Conservation (phyloP, 2,797 vertebrate species). For the Chelidonichthys spinosus region DNA sequence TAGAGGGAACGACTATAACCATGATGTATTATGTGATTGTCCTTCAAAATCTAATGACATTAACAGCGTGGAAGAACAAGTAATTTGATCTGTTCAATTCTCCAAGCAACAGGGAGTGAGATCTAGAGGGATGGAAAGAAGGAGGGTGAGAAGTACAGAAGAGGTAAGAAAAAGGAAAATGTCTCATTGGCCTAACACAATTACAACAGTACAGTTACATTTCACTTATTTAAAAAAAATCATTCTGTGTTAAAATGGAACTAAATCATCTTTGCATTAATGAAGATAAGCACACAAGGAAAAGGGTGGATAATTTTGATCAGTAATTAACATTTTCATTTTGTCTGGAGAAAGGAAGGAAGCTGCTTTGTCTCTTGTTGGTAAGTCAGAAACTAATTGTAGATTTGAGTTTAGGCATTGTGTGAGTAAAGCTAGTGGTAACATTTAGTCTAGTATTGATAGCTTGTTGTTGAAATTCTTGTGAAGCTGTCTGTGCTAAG, state of each 20-base stretch:
- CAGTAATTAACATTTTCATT: not conserved
- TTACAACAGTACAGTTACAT: not conserved
- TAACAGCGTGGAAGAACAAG: constrained; percentile 68
- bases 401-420: too few relatives aligned
- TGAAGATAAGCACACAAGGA: not conserved
- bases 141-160: not conserved
- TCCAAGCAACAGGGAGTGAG: constrained; percentile 59
- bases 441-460: too few relatives aligned
- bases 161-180: not conserved
- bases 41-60: constrained; percentile 66
- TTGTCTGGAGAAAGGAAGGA: too few relatives aligned
- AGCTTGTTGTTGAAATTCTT: too few relatives aligned
- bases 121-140: constrained; percentile 25
- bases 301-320: not conserved
- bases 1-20: constrained; percentile 47
- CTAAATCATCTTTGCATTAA: not conserved
- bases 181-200: not conserved
- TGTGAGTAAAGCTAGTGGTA: too few relatives aligned
- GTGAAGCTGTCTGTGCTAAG: too few relatives aligned
- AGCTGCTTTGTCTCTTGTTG: too few relatives aligned
- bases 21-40: constrained; percentile 58
- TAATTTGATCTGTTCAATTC: constrained; percentile 71
- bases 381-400: too few relatives aligned
- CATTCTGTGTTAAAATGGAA: not conserved
- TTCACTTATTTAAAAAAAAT: constrained; percentile 6